Evolutionary conservation across 1,140 invertebrate species (phyloP), one percentile per base, ranked within the genome.

Genomic region (Mycetomoellerius zeteki): DNA sequence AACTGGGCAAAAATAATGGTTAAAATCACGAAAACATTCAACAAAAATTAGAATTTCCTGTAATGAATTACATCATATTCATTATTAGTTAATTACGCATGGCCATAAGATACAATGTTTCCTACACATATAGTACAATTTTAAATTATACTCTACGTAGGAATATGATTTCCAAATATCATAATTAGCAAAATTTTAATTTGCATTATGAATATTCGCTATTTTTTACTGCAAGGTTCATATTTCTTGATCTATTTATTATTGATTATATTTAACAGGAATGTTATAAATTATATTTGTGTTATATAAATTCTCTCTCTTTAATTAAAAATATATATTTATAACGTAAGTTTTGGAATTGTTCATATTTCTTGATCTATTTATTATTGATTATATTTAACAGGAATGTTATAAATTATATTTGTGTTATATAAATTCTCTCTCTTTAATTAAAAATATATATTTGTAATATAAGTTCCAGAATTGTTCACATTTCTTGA

Each of bases 1-100:
- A 54, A 54, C 24, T 43, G 80, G 19, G 64, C n/a, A 76, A 76
- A 60, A 88, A 85, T 88, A 88, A 85, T 75, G 72, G 62, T 85
- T 50, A 54, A 37, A 71, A 65, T 71, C 47, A 50, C 27, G 54
- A 80, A 86, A 89, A 78, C 21, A 27, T 78, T 73, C 12, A 43
- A 47, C 8, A 30, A 47, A 78, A 78, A 65, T 65, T 85, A 64
- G 37, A 64, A 33, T 37, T 30, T 19, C 16, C 21, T 16, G n/a
- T 43, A 52, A 56, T 64, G 30, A 78, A 73, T 84, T 81, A 71
- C 14, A 84, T 73, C 47, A 73, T 84, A 47, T 72, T 27, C 21
- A 71, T 71, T 60, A 84, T 72, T 84, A 84, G 19, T 84, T 84
- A 73, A 84, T 50, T 75, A 73, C 5, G 8, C 24, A 37, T 58